Evolutionary conservation across 2,888 invertebrate species (phyloP), one percentile per base, ranked within the genome.

Genomic region (Cephus pygmeus): DNA sequence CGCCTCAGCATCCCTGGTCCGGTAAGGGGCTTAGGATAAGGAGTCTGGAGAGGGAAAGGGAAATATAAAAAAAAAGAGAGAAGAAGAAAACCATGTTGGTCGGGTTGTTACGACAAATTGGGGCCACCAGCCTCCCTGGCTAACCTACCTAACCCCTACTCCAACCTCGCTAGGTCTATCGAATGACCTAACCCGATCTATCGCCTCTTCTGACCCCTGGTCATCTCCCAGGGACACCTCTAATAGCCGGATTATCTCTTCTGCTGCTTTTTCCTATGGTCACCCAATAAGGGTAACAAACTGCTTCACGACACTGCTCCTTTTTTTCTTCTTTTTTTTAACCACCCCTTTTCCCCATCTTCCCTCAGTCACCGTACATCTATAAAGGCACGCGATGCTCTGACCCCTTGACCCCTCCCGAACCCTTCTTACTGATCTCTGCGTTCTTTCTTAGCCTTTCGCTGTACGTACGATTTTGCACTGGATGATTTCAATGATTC

Each of bases 201-300:
- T 90, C 88, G 87, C 84, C 82, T 80, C 74, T 78, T 77, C 81
- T 85, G 87, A 88, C 89, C 90, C 87, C 81, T 83, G 82, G 81
- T 35, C 85, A 85, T 89, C 90, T 88, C 89, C 79, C 83, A 88
- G 90, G 90, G 88, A 90, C 90, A 89, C 87, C 88, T 90, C 91
- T 91, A 91, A 91, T 91, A 90, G 91, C 88, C 87, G 88, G 91
- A 91, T 91, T 91, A 91, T 91, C 90, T 88, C 85, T 85, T 84
- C 86, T 83, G 83, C 79, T 79, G 79, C 73, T 79, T 79, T 85
- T 85, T 87, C 85, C 85, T 82, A 77, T 80, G 76, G 73, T 75
- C 69, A 80, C 80, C 85, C 85, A 85, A 87, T 86, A 85, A 88
- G 87, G 86, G 87, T 89, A 89, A 89, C 87, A 86, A 71, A 71